Evolutionary conservation across 2,113 vertebrate genomes (phyloP).

Genomic region (Guaruba guarouba): DNA sequence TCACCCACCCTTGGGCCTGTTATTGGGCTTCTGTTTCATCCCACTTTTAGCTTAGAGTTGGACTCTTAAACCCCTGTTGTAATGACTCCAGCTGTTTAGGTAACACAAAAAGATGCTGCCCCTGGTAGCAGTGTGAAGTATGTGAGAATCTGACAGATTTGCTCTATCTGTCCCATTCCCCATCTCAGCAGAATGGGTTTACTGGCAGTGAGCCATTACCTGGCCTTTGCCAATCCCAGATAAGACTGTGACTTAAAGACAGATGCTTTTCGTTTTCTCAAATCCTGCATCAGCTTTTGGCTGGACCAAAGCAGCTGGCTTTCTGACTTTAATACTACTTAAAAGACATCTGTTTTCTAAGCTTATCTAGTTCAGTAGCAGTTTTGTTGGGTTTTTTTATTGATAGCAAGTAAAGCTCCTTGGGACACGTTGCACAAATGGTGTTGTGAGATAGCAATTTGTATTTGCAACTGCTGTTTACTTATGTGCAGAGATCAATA

Average conservation of each 20-base stretch:
- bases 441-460: background rate
- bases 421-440: background rate
- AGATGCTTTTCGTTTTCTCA: background rate
- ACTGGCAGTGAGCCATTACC: background rate
- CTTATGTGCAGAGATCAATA: background rate
- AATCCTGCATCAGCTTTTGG: background rate
- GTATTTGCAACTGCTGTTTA: slow-evolving; percentile 5
- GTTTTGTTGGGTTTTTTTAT: slow-evolving; percentile 10
- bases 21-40: background rate
- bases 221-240: background rate
- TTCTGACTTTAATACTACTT: slow-evolving; percentile 32
- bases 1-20: background rate
- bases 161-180: background rate
- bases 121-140: background rate
- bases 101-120: background rate
- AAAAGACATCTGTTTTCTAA: slow-evolving; percentile 32
- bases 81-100: background rate
- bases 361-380: slow-evolving; percentile 30
- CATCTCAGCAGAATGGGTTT: background rate
- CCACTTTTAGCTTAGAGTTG: background rate
- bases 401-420: background rate
- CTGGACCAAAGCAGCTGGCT: background rate
- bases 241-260: background rate
- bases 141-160: background rate
- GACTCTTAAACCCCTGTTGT: background rate